Percentiles rank a stretch among this genome's conserved stretches.
Conservation (phyloP, 2,113 vertebrate species). For the Dipodomys merriami region DNA sequence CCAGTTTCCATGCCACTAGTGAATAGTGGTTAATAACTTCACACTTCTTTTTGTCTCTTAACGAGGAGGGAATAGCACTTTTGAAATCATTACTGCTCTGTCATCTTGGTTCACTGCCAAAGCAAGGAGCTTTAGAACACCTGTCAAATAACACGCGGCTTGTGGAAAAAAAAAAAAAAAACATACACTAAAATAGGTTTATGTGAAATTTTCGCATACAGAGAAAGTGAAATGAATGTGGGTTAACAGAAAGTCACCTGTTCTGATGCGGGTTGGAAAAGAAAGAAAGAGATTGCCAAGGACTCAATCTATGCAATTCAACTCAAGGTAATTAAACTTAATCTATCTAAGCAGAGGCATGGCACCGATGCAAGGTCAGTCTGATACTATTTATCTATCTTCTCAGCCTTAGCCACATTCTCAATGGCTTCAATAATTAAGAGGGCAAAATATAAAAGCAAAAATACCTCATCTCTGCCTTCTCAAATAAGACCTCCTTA, state of each 20-base stretch:
- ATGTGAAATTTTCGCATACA: conserved; percentile 62
- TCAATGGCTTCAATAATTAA: conserved; percentile 55
- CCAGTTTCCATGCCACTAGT: conserved; percentile 77
- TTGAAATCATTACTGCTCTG: conserved; percentile 85
- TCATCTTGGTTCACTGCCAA: conserved; percentile 85
- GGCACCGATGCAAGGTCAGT: background rate
- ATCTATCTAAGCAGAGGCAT: conserved; percentile 4
- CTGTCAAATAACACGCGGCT: conserved; percentile 83
- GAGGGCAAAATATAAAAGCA: conserved; percentile 54
- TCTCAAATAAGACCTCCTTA: conserved; percentile 34
- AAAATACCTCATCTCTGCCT: conserved; percentile 23
- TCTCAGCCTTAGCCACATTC: conserved; percentile 40
- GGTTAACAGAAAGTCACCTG: conserved; percentile 68
- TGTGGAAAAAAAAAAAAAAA: conserved; percentile 76
- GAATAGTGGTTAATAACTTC: conserved; percentile 82
- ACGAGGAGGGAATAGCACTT: conserved; percentile 82
- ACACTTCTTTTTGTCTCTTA: conserved; percentile 81
- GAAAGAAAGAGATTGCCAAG: conserved; percentile 62
- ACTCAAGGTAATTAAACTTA: conserved; percentile 47
- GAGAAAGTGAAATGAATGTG: conserved; percentile 53
- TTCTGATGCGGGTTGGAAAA: conserved; percentile 40
- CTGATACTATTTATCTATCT: conserved; percentile 48
- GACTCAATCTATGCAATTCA: conserved; percentile 47
- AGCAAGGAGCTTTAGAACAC: conserved; percentile 81
- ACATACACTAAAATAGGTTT: conserved; percentile 68